Evolutionary conservation across 1,140 invertebrate genomes (phyloP).

Genomic region (Charaxes varanes): DNA sequence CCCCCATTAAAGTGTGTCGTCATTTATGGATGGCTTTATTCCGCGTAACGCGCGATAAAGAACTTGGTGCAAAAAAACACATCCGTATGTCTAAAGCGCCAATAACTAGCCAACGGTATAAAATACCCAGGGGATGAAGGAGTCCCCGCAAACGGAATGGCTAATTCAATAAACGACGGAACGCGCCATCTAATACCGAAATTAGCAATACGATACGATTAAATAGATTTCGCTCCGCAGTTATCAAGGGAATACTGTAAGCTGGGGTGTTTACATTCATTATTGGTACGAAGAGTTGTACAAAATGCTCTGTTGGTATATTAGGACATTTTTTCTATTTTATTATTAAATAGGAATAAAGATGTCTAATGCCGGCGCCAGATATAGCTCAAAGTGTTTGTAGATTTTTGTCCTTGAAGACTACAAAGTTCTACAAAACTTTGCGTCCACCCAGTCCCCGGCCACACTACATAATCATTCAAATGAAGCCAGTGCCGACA

Average conservation of each 20-base stretch:
- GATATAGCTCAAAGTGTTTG: no score
- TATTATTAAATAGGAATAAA: no score
- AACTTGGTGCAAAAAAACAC: conserved; percentile 4
- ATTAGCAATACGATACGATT: conserved; percentile 74
- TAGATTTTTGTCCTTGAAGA: no score
- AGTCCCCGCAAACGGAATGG: conserved; percentile 64
- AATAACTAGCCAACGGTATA: conserved; percentile 4
- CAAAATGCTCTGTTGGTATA: conserved; percentile 17
- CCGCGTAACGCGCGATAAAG: no score
- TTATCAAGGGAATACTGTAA: conserved; percentile 54
- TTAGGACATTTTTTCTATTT: no score
- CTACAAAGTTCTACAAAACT: no score
- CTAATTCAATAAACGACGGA: conserved; percentile 68
- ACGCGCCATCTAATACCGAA: conserved; percentile 59
- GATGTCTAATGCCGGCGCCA: no score
- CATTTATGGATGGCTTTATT: no score
- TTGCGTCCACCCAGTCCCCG: no score
- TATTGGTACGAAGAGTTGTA: conserved; percentile 56
- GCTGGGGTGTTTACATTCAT: conserved; percentile 54
- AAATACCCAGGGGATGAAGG: conserved; percentile 36
- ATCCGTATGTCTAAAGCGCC: conserved; percentile 10
- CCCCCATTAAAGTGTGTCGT: no score
- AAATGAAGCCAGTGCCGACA: no score
- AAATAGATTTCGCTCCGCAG: conserved; percentile 69
- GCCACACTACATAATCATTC: no score